Base-by-base conservation (phyloP, 2,888 invertebrate genomes). In the Pammene fasciana region DNA sequence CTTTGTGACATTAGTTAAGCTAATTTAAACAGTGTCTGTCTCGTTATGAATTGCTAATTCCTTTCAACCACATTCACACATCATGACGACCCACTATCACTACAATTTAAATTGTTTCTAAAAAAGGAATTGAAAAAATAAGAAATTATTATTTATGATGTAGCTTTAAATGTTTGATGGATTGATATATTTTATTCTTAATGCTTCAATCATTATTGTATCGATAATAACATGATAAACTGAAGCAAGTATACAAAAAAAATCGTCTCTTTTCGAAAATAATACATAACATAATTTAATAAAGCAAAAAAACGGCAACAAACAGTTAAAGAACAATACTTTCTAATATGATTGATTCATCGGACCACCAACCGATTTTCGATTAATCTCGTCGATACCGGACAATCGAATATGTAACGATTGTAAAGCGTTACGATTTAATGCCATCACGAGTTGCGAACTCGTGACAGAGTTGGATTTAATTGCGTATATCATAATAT, bases 401-500 rank as follows among this genome's bases (percentile, higher is more conserved):
- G 68, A 65, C 68, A 68, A 68, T 68, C 68, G 64, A 65, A 68
- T 68, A 57, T 67, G 64, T 57, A 68, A 68, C 68, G 64, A 64
- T 64, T 59, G 66, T 68, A 46, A 68, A 59, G 50, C 57, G 52
- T 57, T 68, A 34, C 50, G 36, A 62, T 61, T 61, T 57, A 59
- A 68, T 67, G 34, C 67, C 36, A 67, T 59, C 16, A 60, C 36
- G 60, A 68, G 34, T 64, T 57, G 43, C 57, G 36, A 65, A 57
- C 36, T 68, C 68, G 64, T 65, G 68, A 68, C 64, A 45, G 52
- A 26, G 14, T 57, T 45, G 36, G 36, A 52, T 65, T 68, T 14
- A 57, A 65, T 68, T 56, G 41, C 16, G 56, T 55, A 26, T 62
- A 64, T 56, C 46, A 16, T 56, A 18, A 64, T 52, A 50, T 68